phyloP scores from a whole-genome alignment of 2,797 vertebrate genomes.

The Schizopygopsis pylzovi region DNA sequence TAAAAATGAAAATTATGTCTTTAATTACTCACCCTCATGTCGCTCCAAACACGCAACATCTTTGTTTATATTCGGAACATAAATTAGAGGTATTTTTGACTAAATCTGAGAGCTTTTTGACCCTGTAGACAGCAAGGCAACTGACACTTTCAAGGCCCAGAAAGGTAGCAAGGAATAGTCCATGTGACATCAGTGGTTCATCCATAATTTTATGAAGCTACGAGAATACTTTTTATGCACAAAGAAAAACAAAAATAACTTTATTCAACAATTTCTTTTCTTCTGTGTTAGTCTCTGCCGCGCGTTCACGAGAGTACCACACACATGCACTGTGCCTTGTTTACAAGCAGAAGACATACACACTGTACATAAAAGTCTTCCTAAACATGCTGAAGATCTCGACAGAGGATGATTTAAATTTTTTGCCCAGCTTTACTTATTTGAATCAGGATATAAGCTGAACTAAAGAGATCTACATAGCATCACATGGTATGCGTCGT shows the following conservation, averaged over 20 bases:
- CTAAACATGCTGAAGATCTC: not conserved
- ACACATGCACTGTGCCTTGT: not conserved
- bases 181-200: not conserved
- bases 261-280: not conserved
- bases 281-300: not conserved
- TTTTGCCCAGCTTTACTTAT: not conserved
- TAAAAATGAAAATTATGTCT: no score
- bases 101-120: not conserved
- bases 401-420: not conserved
- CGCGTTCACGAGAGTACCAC: no score
- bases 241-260: not conserved
- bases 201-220: not conserved
- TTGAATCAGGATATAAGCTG: no score
- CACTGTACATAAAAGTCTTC: not conserved
- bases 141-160: not conserved
- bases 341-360: not conserved
- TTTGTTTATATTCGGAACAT: no score
- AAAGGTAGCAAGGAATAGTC: not conserved
- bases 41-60: no score
- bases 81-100: no score
- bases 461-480: no score
- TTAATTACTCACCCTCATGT: no score
- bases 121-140: not conserved
- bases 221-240: not conserved
- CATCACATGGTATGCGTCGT: no score